phyloP scores from a whole-genome alignment of 1,140 invertebrate species.

The Lutraria rhynchaena region DNA sequence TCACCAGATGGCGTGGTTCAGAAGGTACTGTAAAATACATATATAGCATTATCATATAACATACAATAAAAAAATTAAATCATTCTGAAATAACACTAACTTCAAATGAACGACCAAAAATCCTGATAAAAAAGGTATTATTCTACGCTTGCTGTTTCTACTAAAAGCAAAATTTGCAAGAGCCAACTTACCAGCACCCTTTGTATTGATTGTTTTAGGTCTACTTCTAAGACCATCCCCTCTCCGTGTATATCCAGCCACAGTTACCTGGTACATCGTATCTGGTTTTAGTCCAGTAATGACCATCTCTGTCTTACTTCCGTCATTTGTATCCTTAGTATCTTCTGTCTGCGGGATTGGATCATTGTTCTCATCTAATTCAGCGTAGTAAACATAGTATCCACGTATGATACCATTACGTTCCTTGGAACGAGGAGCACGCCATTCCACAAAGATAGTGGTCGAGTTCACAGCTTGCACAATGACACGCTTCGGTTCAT shows the following conservation, averaged over 20 bases:
- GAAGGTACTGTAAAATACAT: constrained; percentile 84
- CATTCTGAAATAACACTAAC: too few relatives aligned
- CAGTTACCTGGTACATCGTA: constrained; percentile 91
- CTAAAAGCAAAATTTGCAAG: too few relatives aligned
- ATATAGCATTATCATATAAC: too few relatives aligned
- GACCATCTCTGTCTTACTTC: constrained; percentile 90
- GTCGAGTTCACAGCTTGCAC: constrained; percentile 95
- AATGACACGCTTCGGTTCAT: constrained; percentile 95
- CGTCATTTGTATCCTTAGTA: constrained; percentile 78
- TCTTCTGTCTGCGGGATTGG: constrained; percentile 65
- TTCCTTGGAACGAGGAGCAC: constrained; percentile 93
- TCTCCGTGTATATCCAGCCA: constrained; percentile 96
- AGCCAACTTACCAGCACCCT: constrained; percentile 87
- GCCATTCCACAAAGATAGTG: constrained; percentile 95
- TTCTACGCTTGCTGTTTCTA: too few relatives aligned
- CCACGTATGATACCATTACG: constrained; percentile 98
- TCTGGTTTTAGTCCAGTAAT: constrained; percentile 95
- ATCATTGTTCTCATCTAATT: constrained; percentile 69
- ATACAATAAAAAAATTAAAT: too few relatives aligned
- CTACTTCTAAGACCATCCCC: constrained; percentile 96
- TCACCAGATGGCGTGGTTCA: constrained; percentile 73
- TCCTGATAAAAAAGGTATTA: too few relatives aligned
- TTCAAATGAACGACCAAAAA: too few relatives aligned
- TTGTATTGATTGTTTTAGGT: constrained; percentile 90
- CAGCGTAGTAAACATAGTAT: constrained; percentile 95